phyloP scores from a whole-genome alignment of 2,113 vertebrate genomes.

The Opisthocomus hoazin region DNA sequence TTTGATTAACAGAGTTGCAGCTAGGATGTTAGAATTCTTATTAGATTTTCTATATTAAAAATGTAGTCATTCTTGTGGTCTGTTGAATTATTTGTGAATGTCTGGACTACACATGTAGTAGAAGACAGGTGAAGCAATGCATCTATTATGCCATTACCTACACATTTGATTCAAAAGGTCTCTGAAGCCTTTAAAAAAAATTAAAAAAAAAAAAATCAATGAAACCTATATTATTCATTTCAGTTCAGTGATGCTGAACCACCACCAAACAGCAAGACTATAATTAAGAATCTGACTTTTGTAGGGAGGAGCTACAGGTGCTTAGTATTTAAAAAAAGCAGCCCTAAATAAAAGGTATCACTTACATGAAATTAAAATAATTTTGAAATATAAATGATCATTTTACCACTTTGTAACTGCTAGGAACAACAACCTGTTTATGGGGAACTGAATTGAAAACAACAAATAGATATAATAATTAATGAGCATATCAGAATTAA shows the following conservation, averaged over 20 bases:
- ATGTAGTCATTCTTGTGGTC: not conserved
- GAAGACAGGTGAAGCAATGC: slow-evolving; percentile 24
- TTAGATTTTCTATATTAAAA: not conserved
- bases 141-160: not conserved
- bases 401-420: slow-evolving; percentile 39
- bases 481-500: slow-evolving; percentile 72
- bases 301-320: not conserved
- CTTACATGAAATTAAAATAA: not conserved
- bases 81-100: not conserved
- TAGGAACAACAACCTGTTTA: slow-evolving; percentile 40
- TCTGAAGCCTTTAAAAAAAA: not conserved
- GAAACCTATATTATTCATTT: slow-evolving; percentile 14
- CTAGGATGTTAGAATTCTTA: not conserved
- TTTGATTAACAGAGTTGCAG: not conserved
- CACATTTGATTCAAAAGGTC: not conserved
- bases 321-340: slow-evolving; percentile 2
- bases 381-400: slow-evolving; percentile 34
- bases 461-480: slow-evolving; percentile 73
- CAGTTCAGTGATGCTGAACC: slow-evolving; percentile 10
- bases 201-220: not conserved
- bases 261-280: not conserved
- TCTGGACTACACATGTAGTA: not conserved
- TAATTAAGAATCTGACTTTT: not conserved
- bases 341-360: slow-evolving; percentile 13
- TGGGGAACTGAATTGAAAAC: slow-evolving; percentile 19